Base-by-base conservation (phyloP, 2,888 invertebrate genomes). In the Zygaena filipendulae region DNA sequence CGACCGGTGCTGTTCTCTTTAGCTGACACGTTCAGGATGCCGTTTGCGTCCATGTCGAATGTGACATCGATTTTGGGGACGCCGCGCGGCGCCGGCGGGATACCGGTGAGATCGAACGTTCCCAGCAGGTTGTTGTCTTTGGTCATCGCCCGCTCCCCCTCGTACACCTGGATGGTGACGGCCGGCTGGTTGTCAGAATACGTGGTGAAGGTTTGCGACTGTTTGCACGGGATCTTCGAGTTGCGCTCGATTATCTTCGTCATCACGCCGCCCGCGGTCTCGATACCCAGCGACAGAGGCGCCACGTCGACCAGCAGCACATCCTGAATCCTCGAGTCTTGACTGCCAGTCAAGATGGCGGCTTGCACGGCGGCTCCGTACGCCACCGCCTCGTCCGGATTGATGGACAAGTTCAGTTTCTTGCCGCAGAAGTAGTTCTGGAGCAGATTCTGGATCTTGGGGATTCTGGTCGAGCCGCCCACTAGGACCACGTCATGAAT, bases 11-110 rank as follows among this genome's bases (percentile, higher is more conserved):
- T 71, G 50, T 77, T 79, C 26, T 83, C 82, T 34, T 84, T 81
- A n/a, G 91, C 91, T 0, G 87, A 84, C 1, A 92, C 91, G 52
- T 90, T 90, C 39, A 90, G 59, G 33, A 91, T 90, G 24, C 90
- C 90, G 56, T 91, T 90, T 8, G 88, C 88, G 55, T 91, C 90
- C 47, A 90, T 58, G 52, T 90, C 89, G 56, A 90, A 90, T 18
- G 88, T 87, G 11, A 87, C 87, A 39, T 86, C 86, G 43, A 87
- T 84, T 51, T 87, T 84, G 0, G 87, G 87, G 1, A 86, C 82
- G 11, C 87, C 87, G 23, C 87, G 70, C 0, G 87, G 87, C 11
- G 87, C 87, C 1, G 87, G 87, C n/a, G 87, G 86, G 13, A 89
- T 87, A 22, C 88, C 88, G 6, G 84, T 84, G 38, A 86, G 54